Conservation (phyloP, 1,140 invertebrate species). For the Sipha flava region DNA sequence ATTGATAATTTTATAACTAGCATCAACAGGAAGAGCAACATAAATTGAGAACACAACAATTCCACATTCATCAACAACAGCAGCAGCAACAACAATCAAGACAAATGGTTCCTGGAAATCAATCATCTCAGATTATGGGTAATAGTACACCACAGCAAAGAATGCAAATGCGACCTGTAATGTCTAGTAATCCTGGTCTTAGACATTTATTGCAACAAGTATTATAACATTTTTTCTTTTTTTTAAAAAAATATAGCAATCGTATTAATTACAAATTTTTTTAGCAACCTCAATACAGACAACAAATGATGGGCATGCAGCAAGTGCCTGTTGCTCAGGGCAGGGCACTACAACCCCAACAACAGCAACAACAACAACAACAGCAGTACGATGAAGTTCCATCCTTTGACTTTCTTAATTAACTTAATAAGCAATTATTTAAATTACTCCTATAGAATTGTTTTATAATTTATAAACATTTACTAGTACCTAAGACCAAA, state of each 20-base stretch:
- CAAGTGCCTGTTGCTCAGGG: conserved; percentile 44
- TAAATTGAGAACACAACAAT: conserved; percentile 39
- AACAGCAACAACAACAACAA: conserved; percentile 47
- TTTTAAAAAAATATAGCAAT: background rate
- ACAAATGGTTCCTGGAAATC: conserved; percentile 37
- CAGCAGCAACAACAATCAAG: conserved; percentile 40
- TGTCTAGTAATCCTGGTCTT: conserved; percentile 53
- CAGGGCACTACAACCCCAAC: conserved; percentile 43
- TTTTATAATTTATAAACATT: too few relatives aligned
- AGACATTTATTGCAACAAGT: conserved; percentile 61
- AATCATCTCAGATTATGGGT: conserved; percentile 41
- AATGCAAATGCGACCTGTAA: conserved; percentile 53
- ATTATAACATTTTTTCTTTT: conserved; percentile 34
- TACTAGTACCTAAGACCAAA: too few relatives aligned
- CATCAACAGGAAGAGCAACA: conserved; percentile 40
- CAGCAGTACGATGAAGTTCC: conserved; percentile 49
- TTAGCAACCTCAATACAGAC: conserved; percentile 47
- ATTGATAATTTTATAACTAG: background rate
- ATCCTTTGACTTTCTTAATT: conserved; percentile 47
- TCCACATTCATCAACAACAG: conserved; percentile 34
- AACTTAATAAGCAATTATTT: conserved; percentile 22
- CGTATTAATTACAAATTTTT: conserved; percentile 37
- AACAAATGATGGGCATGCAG: conserved; percentile 46
- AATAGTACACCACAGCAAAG: conserved; percentile 46
- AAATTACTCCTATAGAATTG: too few relatives aligned